Conservation (phyloP, 1,140 invertebrate species). For the Zaprionus tsacasi region DNA sequence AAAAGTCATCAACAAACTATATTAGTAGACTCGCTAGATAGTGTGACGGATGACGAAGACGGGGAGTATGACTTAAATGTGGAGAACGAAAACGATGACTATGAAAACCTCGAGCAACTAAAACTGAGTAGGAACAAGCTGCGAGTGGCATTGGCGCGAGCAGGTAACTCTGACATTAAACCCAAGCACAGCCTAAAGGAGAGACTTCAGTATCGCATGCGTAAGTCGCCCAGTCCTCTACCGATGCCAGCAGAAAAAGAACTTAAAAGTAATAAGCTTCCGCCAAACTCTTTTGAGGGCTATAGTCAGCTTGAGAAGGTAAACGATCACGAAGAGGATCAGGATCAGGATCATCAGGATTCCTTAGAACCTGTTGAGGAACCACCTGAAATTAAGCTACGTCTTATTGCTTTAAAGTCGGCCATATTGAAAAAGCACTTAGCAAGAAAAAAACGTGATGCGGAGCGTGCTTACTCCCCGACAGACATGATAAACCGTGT, state of each 20-base stretch:
- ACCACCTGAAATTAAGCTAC: constrained; percentile 63
- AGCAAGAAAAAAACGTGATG: constrained; percentile 76
- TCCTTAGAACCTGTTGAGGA: constrained; percentile 36
- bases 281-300: constrained; percentile 13
- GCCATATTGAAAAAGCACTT: constrained; percentile 74
- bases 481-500: constrained; percentile 80
- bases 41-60: constrained; percentile 50
- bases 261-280: constrained; percentile 7
- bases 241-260: constrained; percentile 16
- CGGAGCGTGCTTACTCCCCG: constrained; percentile 79
- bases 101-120: constrained; percentile 39
- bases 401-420: constrained; percentile 78
- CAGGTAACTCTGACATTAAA: constrained; percentile 39
- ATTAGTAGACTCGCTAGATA: constrained; percentile 53
- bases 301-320: constrained; percentile 5
- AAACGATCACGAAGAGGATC: constrained; percentile 16
- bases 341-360: background rate
- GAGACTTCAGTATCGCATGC: constrained; percentile 47
- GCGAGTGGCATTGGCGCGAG: constrained; percentile 61
- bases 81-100: constrained; percentile 54
- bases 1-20: constrained; percentile 23
- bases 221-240: constrained; percentile 48
- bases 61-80: constrained; percentile 52
- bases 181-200: constrained; percentile 63
- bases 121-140: constrained; percentile 65